Conservation (phyloP, 2,797 vertebrate genomes). For the Chiroxiphia lanceolata region DNA sequence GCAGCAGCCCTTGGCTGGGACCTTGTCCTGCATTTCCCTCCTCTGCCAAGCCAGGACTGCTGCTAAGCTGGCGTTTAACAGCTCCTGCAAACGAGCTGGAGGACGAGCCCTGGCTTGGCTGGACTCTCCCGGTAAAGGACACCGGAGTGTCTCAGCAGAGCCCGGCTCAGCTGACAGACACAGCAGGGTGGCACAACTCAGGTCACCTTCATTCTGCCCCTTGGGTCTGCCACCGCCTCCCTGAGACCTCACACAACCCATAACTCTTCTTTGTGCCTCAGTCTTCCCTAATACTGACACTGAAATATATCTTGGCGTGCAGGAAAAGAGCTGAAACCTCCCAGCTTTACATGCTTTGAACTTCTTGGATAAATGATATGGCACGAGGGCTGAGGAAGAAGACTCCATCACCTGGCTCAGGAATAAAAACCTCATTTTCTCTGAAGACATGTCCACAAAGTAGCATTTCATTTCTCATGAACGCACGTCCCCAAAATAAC, state of each 20-base stretch:
- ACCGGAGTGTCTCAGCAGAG: neutral
- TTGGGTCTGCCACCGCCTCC: neutral
- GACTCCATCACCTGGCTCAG: neutral
- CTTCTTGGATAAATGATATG: neutral
- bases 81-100: neutral
- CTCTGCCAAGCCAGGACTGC: neutral
- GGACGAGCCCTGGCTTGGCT: neutral
- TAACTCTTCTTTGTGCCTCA: neutral
- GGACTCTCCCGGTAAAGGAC: neutral
- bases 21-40: conserved; percentile 7
- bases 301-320: neutral
- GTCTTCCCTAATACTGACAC: neutral
- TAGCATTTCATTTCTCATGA: neutral
- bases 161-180: neutral
- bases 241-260: neutral
- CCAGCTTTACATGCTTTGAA: neutral
- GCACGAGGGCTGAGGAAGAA: neutral
- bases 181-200: neutral
- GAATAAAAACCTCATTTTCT: neutral
- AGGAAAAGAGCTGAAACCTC: neutral
- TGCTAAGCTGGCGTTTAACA: neutral
- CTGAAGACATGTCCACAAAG: neutral
- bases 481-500: neutral
- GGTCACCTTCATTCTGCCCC: conserved; percentile 16
- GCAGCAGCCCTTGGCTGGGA: conserved; percentile 14